Evolutionary conservation across 35 echinoderm and acorn worm species (phyloP), one percentile per base, ranked within the genome.

Genomic region (Diadema setosum): DNA sequence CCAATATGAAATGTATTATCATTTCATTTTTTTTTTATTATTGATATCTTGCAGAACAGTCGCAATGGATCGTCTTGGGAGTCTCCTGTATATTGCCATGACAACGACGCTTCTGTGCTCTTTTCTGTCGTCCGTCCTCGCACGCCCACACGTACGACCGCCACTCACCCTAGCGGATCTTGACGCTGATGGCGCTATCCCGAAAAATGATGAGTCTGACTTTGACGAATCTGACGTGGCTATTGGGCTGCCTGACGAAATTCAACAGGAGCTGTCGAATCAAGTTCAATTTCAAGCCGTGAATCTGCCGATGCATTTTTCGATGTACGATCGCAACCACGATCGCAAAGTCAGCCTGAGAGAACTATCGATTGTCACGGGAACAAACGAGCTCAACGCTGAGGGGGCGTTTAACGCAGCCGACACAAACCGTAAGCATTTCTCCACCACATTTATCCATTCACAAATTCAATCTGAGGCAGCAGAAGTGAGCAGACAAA

Each of bases 401-500:
- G 73, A 24, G 56, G 44, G 61, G 23, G 80, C 88, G 4, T 90
- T 90, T 45, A 30, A 55, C 8, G 88, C 88, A 35, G 88, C 88
- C 16, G 88, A 90, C 84, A 44, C 45, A 29, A 69, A 84, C 39
- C 31, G 88, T 90, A 61, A 90, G 88, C 83, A n/a, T n/a, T n/a
- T n/a, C n/a, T n/a, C n/a, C n/a, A n/a, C n/a, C n/a, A n/a, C n/a
- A n/a, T n/a, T n/a, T n/a, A n/a, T n/a, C n/a, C n/a, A n/a, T n/a
- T n/a, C n/a, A n/a, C n/a, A n/a, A n/a, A n/a, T n/a, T n/a, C n/a
- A n/a, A n/a, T n/a, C n/a, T n/a, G n/a, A n/a, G n/a, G n/a, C n/a
- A n/a, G n/a, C n/a, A n/a, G n/a, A n/a, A n/a, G n/a, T n/a, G n/a
- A n/a, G n/a, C n/a, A n/a, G n/a, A n/a, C n/a, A n/a, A n/a, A n/a